Conservation (phyloP, 2,797 vertebrate genomes). For the Todus mexicanus region DNA sequence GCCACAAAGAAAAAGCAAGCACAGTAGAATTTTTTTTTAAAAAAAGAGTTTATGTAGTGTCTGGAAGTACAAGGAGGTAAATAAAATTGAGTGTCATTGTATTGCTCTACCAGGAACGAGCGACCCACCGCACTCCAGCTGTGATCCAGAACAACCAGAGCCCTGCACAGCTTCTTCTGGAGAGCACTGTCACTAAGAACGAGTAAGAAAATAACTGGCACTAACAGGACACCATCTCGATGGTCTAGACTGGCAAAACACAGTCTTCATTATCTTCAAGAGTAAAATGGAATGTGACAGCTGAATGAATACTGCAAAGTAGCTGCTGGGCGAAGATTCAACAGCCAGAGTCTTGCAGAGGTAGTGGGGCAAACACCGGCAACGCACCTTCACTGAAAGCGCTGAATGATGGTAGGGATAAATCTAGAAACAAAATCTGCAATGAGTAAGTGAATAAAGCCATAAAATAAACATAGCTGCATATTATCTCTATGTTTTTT, state of each 20-base stretch:
- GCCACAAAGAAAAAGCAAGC: neutral
- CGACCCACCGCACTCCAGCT: neutral
- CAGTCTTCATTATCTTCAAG: neutral
- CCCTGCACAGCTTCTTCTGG: neutral
- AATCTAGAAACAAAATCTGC: neutral
- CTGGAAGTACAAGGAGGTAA: neutral
- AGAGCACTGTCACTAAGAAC: neutral
- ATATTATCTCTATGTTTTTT: neutral
- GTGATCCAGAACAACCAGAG: neutral
- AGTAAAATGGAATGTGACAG: neutral
- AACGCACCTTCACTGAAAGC: neutral
- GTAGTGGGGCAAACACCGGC: neutral
- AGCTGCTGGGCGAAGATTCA: neutral
- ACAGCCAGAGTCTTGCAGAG: neutral
- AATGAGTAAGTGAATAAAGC: neutral
- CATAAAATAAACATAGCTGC: neutral
- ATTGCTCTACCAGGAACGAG: neutral
- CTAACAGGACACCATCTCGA: neutral
- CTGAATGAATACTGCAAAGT: neutral
- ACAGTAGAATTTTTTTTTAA: neutral
- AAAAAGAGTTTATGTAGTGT: neutral
- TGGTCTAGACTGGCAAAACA: neutral
- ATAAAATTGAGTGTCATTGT: neutral
- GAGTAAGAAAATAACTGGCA: neutral
- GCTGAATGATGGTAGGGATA: neutral